Conservation (phyloP, 2,888 invertebrate genomes). For the Drosophila antonietae region DNA sequence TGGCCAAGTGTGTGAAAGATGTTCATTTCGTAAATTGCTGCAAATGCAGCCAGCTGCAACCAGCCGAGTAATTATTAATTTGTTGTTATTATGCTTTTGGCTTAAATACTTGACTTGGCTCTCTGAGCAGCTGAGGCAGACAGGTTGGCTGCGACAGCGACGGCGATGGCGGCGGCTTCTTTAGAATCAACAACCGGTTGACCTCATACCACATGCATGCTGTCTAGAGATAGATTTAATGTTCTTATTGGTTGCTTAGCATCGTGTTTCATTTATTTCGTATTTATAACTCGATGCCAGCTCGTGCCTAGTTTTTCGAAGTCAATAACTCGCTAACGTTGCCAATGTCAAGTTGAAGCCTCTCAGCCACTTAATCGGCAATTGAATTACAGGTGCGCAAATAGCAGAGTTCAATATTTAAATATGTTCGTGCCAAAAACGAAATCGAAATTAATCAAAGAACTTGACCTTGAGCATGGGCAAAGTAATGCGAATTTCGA, state of each 20-base stretch:
- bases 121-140: conserved; percentile 24
- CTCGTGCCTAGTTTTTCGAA: conserved; percentile 42
- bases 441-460: conserved; percentile 1
- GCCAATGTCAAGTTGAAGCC: conserved; percentile 67
- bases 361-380: conserved; percentile 22
- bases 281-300: conserved; percentile 21
- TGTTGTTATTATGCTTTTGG: conserved; percentile 26
- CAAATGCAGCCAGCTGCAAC: conserved; percentile 22
- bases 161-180: conserved; percentile 44
- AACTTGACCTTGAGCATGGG: conserved; percentile 39
- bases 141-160: conserved; percentile 33
- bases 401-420: conserved; percentile 2
- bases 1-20: conserved; percentile 41
- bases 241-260: conserved; percentile 55
- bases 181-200: conserved; percentile 71
- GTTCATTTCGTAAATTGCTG: conserved; percentile 28
- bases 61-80: conserved; percentile 17
- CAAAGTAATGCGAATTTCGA: neutral
- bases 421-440: conserved; percentile 4
- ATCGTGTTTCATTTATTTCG: neutral
- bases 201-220: conserved; percentile 71
- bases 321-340: conserved; percentile 59
- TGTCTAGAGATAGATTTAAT: conserved; percentile 51
- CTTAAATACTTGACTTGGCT: conserved; percentile 8
- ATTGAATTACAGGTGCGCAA: conserved; percentile 12